Evolutionary conservation across 2,113 vertebrate species (phyloP), one percentile per base, ranked within the genome.

Genomic region (Pollimyrus isidori): DNA sequence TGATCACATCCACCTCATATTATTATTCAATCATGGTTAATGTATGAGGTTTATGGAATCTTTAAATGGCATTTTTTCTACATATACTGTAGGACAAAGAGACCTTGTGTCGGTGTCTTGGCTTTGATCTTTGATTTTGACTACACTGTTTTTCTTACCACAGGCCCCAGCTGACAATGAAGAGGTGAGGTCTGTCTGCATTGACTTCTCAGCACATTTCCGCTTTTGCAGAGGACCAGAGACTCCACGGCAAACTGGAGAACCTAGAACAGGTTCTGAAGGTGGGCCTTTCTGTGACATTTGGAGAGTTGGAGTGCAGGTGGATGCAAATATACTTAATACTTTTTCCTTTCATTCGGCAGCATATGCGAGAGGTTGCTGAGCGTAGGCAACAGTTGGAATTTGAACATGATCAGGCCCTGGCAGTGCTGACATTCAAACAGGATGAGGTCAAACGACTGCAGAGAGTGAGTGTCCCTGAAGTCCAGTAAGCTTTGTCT

Each of bases 361-460:
- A 99, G 98, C 98, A 98, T 93, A 99, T 99, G 98, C 96, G 97
- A 97, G 97, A 99, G 96, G 97, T 98, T 94, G 97, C 97, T 89
- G 98, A 98, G 95, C 95, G 97, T 94, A 96, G 98, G 96, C 98
- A 98, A 95, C 98, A 99, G 96, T 96, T 99, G 96, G 98, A 99
- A 93, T 93, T 97, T 88, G 98, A 99, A 92, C 98, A 99, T 94
- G 97, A 97, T 93, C 97, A 98, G 92, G 98, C 98, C 3, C 93
- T 98, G 95, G 96, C 97, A 92, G 97, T 97, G 92, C 96, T 99
- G 94, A 97, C 96, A 94, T 97, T 98, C 96, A 99, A 99, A 92
- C 98, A 99, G 93, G 97, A 99, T 94, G 98, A 99, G 90, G 97
- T 99, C 93, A 96, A 93, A 91, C 96, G 97, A 53, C 93, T 99